These are phyloP conservation scores for Crotalus horridus DNA, from an alignment of 2,113 vertebrate genomes.

Conservation along the genomic window DNA sequence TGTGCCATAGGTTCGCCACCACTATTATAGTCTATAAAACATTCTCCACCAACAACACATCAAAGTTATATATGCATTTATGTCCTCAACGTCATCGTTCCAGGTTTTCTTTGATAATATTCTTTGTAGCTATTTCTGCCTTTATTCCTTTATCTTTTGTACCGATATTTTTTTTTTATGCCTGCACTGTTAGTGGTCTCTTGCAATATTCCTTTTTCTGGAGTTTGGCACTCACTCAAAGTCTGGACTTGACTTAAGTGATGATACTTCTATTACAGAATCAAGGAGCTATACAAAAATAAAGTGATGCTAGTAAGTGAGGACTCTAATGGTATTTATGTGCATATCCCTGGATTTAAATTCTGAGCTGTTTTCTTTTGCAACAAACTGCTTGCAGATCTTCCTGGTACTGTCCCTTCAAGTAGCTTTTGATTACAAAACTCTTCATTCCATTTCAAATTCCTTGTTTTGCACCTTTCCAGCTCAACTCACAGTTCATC, in stretches of 20 bases:
- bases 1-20: no score
- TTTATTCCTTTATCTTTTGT: not conserved
- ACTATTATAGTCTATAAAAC: not conserved
- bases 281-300: not conserved
- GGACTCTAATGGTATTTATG: not conserved
- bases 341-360: not conserved
- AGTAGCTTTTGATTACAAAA: not conserved
- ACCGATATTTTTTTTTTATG: not conserved
- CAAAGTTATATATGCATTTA: not conserved
- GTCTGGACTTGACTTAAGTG: not conserved
- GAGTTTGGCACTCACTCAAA: not conserved
- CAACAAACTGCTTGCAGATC: not conserved
- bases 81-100: not conserved
- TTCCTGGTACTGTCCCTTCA: not conserved
- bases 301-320: not conserved
- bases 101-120: not conserved
- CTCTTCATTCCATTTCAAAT: not conserved
- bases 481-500: not conserved
- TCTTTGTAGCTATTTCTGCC: not conserved
- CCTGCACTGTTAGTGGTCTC: not conserved
- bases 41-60: not conserved
- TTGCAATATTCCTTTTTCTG: not conserved
- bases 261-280: not conserved
- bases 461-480: not conserved
- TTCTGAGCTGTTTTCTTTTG: not conserved